Conservation (phyloP, 2,797 vertebrate species). For the Perodicticus potto region DNA sequence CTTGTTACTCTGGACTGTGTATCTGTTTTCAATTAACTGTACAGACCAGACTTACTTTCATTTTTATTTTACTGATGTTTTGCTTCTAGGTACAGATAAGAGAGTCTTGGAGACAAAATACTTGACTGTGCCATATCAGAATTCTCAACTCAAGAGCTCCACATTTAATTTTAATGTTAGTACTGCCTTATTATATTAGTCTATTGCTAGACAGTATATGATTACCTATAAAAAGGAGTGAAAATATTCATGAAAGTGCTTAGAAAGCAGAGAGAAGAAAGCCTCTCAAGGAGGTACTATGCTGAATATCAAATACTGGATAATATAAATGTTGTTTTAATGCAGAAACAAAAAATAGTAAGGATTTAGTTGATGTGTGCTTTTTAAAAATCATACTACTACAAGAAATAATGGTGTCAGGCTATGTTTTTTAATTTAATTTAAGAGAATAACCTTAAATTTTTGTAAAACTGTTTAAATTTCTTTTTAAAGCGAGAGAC, state of each 20-base stretch:
- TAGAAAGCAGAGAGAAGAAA: slow-evolving; percentile 1
- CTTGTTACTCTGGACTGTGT: background rate
- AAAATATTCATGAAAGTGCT: slow-evolving; percentile 1
- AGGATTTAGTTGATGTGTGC: background rate
- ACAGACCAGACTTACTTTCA: background rate
- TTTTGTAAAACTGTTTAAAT: slow-evolving; percentile 75
- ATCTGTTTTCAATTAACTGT: background rate
- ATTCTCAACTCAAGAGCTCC: background rate
- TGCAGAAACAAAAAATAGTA: slow-evolving; percentile 32
- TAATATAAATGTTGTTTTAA: background rate
- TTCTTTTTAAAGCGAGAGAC: slow-evolving; percentile 83
- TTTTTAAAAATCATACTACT: slow-evolving; percentile 14
- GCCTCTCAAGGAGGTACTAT: background rate
- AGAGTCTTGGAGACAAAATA: background rate
- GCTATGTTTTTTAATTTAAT: slow-evolving; percentile 66
- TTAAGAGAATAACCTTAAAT: background rate
- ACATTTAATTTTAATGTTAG: background rate
- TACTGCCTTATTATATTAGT: background rate
- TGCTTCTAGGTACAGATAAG: background rate
- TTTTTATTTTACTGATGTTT: background rate
- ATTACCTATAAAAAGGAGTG: slow-evolving; percentile 20
- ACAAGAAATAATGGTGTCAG: slow-evolving; percentile 80
- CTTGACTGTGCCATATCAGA: background rate
- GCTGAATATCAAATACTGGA: background rate
- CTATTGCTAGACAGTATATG: background rate